Percentiles rank a stretch among this genome's conserved stretches.
These are phyloP conservation scores for Sinotaia quadrata DNA, from an alignment of 2,888 invertebrate species.

Conservation along the genomic window DNA sequence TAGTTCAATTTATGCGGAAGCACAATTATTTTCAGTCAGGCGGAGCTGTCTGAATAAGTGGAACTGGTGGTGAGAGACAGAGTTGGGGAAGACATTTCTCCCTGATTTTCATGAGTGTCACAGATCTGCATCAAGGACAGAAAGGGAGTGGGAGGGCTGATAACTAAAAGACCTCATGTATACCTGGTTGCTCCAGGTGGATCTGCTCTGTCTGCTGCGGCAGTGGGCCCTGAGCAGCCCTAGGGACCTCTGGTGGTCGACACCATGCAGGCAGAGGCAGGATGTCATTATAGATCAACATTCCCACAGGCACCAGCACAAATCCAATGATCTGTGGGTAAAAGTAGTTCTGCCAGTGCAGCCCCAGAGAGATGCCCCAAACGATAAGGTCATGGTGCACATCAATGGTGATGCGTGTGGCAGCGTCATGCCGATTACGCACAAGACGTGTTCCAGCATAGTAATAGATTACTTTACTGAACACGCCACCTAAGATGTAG, in stretches of 20 bases:
- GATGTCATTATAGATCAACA: conserved; percentile 30
- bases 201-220: background rate
- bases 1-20: no score
- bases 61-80: no score
- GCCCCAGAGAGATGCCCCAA: conserved; percentile 85
- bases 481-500: no score
- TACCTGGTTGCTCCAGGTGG: background rate
- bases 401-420: conserved; percentile 26
- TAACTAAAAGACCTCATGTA: no score
- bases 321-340: conserved; percentile 82
- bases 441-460: conserved; percentile 30
- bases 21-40: no score
- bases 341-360: conserved; percentile 83
- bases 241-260: conserved; percentile 9
- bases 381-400: conserved; percentile 64
- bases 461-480: conserved; percentile 73
- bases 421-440: conserved; percentile 12
- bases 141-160: no score
- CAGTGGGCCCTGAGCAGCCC: background rate
- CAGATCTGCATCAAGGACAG: no score
- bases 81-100: no score
- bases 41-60: no score
- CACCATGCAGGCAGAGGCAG: conserved; percentile 13
- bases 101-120: no score
- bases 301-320: conserved; percentile 36